Base-by-base conservation (phyloP, 2,113 vertebrate species). In the Phaethornis superciliosus region DNA sequence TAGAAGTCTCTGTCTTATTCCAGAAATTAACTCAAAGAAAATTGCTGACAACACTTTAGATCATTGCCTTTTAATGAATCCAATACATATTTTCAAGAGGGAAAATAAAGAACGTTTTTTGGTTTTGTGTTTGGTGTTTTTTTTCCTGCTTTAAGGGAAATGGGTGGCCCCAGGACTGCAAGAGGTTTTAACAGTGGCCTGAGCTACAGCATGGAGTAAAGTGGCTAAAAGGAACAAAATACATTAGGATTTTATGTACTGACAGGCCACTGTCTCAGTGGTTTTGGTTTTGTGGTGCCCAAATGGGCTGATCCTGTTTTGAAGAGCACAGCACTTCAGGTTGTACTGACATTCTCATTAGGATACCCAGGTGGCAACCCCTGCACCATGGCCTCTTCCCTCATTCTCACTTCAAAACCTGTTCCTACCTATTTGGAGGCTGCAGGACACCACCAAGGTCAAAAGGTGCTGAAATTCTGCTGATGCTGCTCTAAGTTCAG, bases 291-390 rank as follows among this genome's bases (percentile, higher is more conserved):
- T 75, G 19, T 52, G 19, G 24, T 55, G 12, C 17, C 32, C 1
- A 2, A 78, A 51, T 0, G 3, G 20, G 12, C 13, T 4, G 1
- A 35, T 78, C 13, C 12, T 35, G 5, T 75, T 89, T 52, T 55
- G 18, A 85, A 87, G 33, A 63, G 6, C 37, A 22, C 6, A n/a
- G 27, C 60, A 52, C 21, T 63, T 58, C 8, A 19, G 64, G 18
- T 56, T 1, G 0, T 42, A 63, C 7, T 42, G 40, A 32, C 11
- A 12, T 63, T 33, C 37, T 26, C 24, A 1, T 55, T n/a, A 42
- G 14, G 12, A 23, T 69, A 56, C 27, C 20, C 15, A 0, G 0
- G 7, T 51, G 12, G 8, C 27, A 52, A 11, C 18, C 15, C 40
- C 30, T 8, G 5, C 3, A 7, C 16, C 24, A 15, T 0, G 1